phyloP scores from a whole-genome alignment of 2,888 invertebrate species.

The Nineta flava region DNA sequence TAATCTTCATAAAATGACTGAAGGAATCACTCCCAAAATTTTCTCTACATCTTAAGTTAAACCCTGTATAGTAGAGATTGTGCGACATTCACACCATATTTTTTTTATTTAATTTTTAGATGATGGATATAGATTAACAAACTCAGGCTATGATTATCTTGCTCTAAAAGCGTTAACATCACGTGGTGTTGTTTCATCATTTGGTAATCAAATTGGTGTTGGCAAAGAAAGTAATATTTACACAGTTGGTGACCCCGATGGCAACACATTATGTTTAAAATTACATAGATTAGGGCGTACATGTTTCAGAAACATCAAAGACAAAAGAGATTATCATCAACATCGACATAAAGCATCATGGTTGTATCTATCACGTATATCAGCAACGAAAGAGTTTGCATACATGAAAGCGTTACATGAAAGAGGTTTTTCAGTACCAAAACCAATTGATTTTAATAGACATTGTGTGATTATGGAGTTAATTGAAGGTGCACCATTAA shows the following conservation, averaged over 20 bases:
- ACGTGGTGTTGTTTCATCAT: conserved; percentile 60
- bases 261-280: conserved; percentile 73
- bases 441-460: conserved; percentile 84
- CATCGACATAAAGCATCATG: conserved; percentile 81
- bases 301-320: conserved; percentile 89
- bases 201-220: conserved; percentile 97
- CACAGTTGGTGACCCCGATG: conserved; percentile 66
- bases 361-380: conserved; percentile 91
- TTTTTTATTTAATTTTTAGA: conserved; percentile 44
- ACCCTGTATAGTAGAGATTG: too few relatives aligned
- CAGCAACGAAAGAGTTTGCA: conserved; percentile 94
- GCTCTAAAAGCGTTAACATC: conserved; percentile 78
- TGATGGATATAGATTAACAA: conserved; percentile 92
- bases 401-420: conserved; percentile 91
- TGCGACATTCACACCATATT: too few relatives aligned
- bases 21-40: too few relatives aligned
- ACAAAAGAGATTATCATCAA: conserved; percentile 93
- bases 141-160: conserved; percentile 91
- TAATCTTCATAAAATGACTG: too few relatives aligned
- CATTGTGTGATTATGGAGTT: conserved; percentile 96
- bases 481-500: conserved; percentile 64
- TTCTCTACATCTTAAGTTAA: too few relatives aligned
- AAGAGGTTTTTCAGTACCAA: conserved; percentile 85
- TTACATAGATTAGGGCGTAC: conserved; percentile 87
- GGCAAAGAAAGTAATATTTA: conserved; percentile 98